Percentiles rank a stretch among this genome's conserved stretches.
Conservation (phyloP, 2,797 vertebrate species). For the Syncerus caffer region DNA sequence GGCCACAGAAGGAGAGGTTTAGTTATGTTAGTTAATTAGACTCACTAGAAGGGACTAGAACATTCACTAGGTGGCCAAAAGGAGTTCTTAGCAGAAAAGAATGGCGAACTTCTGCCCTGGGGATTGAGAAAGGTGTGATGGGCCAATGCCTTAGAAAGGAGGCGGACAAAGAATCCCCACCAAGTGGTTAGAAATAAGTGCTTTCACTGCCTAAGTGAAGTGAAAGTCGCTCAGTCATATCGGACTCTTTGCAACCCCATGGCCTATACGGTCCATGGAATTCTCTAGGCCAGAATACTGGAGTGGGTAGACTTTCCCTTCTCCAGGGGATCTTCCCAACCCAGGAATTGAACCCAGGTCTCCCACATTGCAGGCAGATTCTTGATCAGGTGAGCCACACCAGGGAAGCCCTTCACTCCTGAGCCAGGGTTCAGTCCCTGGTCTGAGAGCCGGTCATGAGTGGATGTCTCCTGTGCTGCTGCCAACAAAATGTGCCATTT, state of each 20-base stretch:
- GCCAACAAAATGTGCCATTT: background rate
- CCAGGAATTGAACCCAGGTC: background rate
- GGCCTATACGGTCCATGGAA: background rate
- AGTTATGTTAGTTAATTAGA: background rate
- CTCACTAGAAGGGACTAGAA: background rate
- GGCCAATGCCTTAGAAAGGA: background rate
- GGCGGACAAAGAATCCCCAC: background rate
- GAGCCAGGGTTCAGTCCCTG: background rate
- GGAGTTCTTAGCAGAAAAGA: background rate
- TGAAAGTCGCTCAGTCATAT: background rate
- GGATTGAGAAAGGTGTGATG: background rate
- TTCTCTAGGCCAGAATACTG: background rate
- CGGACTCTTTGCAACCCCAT: background rate
- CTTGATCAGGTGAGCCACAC: background rate
- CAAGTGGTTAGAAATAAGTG: background rate
- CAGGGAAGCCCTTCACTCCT: background rate
- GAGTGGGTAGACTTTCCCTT: background rate
- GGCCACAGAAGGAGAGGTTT: background rate
- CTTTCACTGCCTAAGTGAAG: background rate
- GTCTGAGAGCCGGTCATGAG: fast-evolving
- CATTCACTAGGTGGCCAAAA: background rate
- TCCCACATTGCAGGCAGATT: background rate
- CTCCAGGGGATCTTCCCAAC: background rate
- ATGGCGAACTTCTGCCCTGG: background rate
- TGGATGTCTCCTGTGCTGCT: background rate